phyloP scores from a whole-genome alignment of 1,140 invertebrate species.

The Danaus melanippus region DNA sequence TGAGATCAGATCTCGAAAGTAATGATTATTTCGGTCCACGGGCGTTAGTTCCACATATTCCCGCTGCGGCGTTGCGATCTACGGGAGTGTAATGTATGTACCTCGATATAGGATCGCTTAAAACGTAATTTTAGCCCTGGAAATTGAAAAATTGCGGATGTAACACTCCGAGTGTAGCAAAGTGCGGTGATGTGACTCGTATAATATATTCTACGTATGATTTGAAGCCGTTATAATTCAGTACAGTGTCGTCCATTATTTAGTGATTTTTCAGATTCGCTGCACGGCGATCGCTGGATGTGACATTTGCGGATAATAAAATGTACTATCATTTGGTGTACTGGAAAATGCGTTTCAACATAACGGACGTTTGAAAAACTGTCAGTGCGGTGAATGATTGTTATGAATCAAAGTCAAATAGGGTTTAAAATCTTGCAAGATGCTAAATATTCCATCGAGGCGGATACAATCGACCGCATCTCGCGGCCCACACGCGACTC shows the following conservation, averaged over 20 bases:
- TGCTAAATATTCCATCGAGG: constrained; percentile 19
- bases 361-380: constrained; percentile 11
- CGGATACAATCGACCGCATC: constrained; percentile 18
- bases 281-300: constrained; percentile 15
- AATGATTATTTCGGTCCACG: constrained; percentile 70
- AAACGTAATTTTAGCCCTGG: constrained; percentile 58
- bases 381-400: constrained; percentile 14
- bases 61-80: constrained; percentile 53
- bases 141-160: constrained; percentile 56
- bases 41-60: constrained; percentile 57
- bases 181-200: constrained; percentile 7
- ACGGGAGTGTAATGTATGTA: constrained; percentile 49
- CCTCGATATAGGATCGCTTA: constrained; percentile 51
- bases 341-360: constrained; percentile 1
- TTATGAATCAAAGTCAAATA: constrained; percentile 33
- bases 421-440: constrained; percentile 22
- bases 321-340: constrained; percentile 10
- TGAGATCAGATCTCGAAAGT: constrained; percentile 70
- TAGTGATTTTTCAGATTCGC: constrained; percentile 27
- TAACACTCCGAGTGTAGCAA: constrained; percentile 29
- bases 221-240: constrained; percentile 9
- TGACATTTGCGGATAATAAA: constrained; percentile 27
- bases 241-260: constrained; percentile 30
- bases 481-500: constrained; percentile 21
- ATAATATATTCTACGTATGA: constrained; percentile 11